Evolutionary conservation across 2,113 vertebrate species (phyloP).

Genomic region (Fukomys damarensis): DNA sequence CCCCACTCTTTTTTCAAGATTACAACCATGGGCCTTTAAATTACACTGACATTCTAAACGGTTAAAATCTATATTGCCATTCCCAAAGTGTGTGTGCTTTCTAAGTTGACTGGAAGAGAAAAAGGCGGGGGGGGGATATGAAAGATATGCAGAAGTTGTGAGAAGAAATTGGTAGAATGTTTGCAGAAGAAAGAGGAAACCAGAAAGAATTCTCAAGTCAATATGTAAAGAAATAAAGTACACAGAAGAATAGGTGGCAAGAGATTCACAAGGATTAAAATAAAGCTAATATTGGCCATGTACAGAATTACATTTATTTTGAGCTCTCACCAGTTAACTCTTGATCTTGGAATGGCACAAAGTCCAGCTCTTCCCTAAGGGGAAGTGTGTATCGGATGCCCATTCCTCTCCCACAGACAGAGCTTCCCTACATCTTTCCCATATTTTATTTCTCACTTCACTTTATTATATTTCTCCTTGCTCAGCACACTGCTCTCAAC

Average conservation of each 20-base stretch:
- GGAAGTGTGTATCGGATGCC: background rate
- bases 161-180: background rate
- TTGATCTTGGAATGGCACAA: background rate
- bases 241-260: rapidly evolving
- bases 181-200: background rate
- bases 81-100: background rate
- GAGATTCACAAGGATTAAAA: background rate
- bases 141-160: background rate
- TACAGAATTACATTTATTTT: background rate
- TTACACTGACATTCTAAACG: background rate
- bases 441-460: background rate
- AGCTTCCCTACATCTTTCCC: background rate
- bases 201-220: background rate
- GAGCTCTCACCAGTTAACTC: background rate
- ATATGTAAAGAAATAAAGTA: background rate
- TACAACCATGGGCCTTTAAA: background rate
- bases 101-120: background rate
- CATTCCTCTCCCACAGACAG: background rate
- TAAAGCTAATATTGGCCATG: rapidly evolving
- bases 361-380: background rate
- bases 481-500: background rate
- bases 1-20: background rate
- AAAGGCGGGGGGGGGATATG: no score
- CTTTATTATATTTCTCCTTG: background rate
- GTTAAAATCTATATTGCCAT: background rate